Evolutionary conservation across 53 echinoderm and acorn worm genomes (phyloP).

Genomic region (Zoroaster sp.): DNA sequence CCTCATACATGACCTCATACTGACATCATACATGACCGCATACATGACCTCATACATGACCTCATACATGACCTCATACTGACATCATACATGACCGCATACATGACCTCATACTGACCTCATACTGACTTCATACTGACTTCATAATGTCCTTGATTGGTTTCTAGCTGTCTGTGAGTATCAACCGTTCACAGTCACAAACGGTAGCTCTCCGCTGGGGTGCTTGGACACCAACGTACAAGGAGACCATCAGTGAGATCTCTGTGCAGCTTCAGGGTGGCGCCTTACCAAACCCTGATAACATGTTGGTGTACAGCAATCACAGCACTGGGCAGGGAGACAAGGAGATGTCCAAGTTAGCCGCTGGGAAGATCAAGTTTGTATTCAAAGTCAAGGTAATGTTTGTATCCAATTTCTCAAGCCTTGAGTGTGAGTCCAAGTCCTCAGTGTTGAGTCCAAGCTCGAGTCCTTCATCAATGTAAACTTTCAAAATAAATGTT

Average conservation of each 20-base stretch:
- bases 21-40: too few species aligned
- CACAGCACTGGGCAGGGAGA: constrained; percentile 33
- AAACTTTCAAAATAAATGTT: too few species aligned
- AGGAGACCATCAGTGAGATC: constrained; percentile 64
- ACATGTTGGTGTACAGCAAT: constrained; percentile 69
- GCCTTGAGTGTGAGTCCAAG: too few species aligned
- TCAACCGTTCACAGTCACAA: constrained; percentile 77
- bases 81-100: too few species aligned
- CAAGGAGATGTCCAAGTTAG: constrained; percentile 54
- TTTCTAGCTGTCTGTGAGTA: constrained; percentile 73
- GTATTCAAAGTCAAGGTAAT: constrained; percentile 82
- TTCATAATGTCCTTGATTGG: not conserved
- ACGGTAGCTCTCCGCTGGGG: constrained; percentile 86
- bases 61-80: too few species aligned
- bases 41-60: too few species aligned
- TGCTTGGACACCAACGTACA: constrained; percentile 74
- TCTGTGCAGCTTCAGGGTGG: constrained; percentile 78
- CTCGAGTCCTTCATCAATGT: too few species aligned
- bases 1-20: too few species aligned
- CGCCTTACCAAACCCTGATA: constrained; percentile 78
- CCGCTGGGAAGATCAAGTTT: constrained; percentile 76
- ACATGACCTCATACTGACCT: too few species aligned
- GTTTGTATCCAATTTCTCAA: too few species aligned
- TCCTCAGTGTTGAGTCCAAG: too few species aligned
- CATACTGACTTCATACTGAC: not conserved